phyloP scores from a whole-genome alignment of 2,113 vertebrate species.

The Actenoides lindsayi region DNA sequence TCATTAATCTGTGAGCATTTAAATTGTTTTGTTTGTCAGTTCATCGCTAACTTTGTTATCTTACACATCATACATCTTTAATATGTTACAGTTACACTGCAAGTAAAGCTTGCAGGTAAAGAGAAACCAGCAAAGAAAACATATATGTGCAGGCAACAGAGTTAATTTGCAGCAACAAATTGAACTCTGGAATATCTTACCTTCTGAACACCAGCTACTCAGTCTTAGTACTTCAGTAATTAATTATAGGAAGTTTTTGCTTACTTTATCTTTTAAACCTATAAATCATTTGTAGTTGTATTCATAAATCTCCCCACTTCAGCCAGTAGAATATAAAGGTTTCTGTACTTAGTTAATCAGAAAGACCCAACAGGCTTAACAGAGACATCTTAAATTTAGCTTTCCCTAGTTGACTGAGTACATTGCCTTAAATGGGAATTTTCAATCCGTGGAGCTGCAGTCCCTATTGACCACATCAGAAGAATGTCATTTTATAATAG shows the following conservation, averaged over 20 bases:
- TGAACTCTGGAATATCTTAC: not conserved
- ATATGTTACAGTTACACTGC: not conserved
- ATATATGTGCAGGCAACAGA: not conserved
- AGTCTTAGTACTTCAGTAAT: constrained; percentile 17
- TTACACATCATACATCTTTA: not conserved
- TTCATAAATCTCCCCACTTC: constrained; percentile 31
- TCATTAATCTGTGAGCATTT: not conserved
- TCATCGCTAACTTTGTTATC: not conserved
- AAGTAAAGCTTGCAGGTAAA: not conserved
- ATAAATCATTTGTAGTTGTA: constrained; percentile 41
- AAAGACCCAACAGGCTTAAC: constrained; percentile 33
- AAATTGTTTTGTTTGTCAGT: not conserved
- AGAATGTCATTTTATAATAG: not conserved
- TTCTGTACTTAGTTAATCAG: constrained; percentile 37
- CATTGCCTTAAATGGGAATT: constrained; percentile 62
- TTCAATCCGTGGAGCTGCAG: constrained; percentile 9
- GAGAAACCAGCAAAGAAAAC: not conserved
- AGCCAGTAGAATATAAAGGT: not conserved
- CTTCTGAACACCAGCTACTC: not conserved
- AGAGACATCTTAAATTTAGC: constrained; percentile 61
- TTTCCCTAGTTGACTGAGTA: constrained; percentile 21
- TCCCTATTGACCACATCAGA: constrained; percentile 31
- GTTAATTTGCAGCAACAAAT: not conserved
- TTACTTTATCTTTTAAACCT: constrained; percentile 31
- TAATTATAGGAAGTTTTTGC: constrained; percentile 52